Conservation (phyloP, 2,797 vertebrate species). For the Megalops cyprinoides region DNA sequence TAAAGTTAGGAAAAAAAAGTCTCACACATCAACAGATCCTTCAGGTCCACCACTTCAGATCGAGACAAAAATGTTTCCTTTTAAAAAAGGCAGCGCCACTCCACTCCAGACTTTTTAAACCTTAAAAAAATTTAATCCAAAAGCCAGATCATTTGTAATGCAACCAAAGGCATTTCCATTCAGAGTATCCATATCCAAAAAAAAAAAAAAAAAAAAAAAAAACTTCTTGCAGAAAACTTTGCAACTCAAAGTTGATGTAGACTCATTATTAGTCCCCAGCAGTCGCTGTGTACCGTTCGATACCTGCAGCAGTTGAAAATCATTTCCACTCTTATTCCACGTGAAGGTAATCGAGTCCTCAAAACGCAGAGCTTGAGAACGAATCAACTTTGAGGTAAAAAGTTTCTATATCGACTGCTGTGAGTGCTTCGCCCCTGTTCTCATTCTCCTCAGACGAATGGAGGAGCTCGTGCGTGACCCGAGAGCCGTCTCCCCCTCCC, state of each 20-base stretch:
- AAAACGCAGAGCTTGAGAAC: background rate
- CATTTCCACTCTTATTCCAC: background rate
- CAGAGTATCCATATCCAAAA: background rate
- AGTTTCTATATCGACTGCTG: background rate
- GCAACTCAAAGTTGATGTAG: conserved; percentile 17
- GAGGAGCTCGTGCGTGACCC: background rate
- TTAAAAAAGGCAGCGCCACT: background rate
- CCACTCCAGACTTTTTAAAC: background rate
- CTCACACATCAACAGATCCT: background rate
- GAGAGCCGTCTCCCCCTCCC: background rate
- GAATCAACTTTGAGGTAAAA: conserved; percentile 18
- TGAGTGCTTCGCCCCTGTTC: background rate
- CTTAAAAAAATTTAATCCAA: background rate
- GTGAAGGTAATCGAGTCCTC: background rate
- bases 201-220: background rate
- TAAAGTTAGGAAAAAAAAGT: background rate
- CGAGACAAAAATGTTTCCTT: background rate
- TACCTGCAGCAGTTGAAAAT: background rate
- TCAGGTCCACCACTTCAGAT: conserved; percentile 3
- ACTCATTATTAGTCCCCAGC: background rate
- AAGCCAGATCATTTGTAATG: background rate
- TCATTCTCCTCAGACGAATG: background rate
- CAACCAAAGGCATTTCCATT: background rate
- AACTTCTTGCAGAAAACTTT: conserved; percentile 10
- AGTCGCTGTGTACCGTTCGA: background rate